These are phyloP conservation scores for Nebria salina DNA, from an alignment of 2,888 invertebrate species.

Conservation along the genomic window DNA sequence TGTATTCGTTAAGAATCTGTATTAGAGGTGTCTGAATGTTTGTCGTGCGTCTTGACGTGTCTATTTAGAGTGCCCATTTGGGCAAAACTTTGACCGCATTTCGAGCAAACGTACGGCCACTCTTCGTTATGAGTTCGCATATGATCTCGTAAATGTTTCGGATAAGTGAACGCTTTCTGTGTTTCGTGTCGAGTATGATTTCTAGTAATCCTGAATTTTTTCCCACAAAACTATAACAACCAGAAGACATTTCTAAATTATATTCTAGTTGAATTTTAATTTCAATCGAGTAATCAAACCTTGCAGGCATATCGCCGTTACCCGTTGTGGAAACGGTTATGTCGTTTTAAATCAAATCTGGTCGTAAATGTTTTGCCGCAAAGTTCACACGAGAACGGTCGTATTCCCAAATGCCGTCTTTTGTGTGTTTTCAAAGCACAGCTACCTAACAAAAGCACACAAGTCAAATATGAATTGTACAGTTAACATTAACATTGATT, in stretches of 20 bases:
- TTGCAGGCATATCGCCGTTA: constrained; percentile 2
- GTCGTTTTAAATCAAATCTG: neutral
- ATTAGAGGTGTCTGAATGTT: neutral
- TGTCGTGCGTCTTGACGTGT: constrained; percentile 2
- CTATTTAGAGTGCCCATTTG: neutral
- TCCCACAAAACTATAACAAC: neutral
- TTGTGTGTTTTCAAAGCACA: constrained; percentile 14
- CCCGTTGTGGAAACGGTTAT: constrained; percentile 2
- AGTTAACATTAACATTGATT: neutral
- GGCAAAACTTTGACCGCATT: neutral
- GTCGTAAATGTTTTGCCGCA: constrained; percentile 2
- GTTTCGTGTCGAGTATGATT: neutral
- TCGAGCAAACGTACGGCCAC: neutral
- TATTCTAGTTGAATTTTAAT: neutral
- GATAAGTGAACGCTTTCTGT: neutral
- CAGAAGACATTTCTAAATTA: no score
- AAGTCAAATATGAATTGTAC: no score
- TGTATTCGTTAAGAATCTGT: neutral
- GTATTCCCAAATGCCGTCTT: constrained; percentile 4
- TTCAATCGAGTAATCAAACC: neutral
- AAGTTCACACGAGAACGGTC: constrained; percentile 5
- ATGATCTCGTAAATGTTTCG: constrained; percentile 28
- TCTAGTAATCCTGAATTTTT: neutral
- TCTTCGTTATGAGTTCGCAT: constrained; percentile 3
- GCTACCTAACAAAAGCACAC: neutral